Evolutionary conservation across 2,797 vertebrate genomes (phyloP).

Genomic region (Xiphophorus birchmanni): DNA sequence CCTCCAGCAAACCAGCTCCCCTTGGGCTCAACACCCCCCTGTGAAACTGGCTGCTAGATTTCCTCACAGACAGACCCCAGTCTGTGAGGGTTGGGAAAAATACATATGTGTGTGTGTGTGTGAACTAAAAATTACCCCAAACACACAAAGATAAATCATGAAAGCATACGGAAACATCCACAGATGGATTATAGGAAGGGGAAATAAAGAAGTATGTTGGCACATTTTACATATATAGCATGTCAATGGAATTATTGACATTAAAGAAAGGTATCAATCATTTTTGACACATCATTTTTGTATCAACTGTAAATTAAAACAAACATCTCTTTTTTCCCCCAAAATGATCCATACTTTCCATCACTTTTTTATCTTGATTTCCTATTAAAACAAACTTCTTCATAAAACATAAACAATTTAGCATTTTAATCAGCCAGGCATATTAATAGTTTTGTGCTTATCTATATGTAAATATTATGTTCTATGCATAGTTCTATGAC

Average conservation of each 20-base stretch:
- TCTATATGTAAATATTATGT: not conserved
- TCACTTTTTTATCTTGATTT: not conserved
- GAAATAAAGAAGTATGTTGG: too few species aligned
- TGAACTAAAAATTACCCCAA: too few species aligned
- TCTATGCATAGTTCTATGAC: too few species aligned
- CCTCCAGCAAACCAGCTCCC: not conserved
- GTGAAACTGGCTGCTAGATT: not conserved
- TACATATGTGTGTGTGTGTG: too few species aligned
- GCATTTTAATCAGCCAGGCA: not conserved
- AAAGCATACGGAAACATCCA: too few species aligned
- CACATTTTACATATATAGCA: too few species aligned
- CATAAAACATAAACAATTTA: not conserved
- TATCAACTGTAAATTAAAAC: not conserved
- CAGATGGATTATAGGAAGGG: too few species aligned
- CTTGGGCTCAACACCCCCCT: not conserved
- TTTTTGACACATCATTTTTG: not conserved
- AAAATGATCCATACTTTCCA: not conserved
- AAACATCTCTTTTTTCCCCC: not conserved
- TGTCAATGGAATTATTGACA: not conserved
- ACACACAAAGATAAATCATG: too few species aligned
- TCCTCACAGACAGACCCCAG: not conserved
- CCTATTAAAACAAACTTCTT: not conserved
- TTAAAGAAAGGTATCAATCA: not conserved
- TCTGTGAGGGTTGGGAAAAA: not conserved
- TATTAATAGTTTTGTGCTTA: not conserved